Conservation (phyloP, 2,797 vertebrate species). For the Amblyopsis hoosieri region DNA sequence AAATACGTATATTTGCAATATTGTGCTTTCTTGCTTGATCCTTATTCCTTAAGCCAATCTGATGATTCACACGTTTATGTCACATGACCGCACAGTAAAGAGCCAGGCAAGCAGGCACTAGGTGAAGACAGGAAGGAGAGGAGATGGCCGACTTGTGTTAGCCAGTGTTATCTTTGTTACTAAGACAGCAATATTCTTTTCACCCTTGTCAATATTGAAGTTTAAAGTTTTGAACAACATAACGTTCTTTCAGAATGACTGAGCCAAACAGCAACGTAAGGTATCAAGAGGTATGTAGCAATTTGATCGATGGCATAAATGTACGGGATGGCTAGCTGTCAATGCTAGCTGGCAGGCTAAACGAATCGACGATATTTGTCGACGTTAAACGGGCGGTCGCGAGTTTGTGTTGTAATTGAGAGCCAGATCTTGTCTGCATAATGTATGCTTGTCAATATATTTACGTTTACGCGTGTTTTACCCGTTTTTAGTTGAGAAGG, state of each 20-base stretch:
- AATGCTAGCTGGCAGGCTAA: slow-evolving; percentile 32
- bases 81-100: slow-evolving; percentile 10
- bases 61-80: not conserved
- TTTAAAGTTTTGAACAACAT: slow-evolving; percentile 7
- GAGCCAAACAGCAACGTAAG: slow-evolving; percentile 74
- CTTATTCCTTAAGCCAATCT: not conserved
- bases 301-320: not conserved
- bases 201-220: slow-evolving; percentile 4
- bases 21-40: not conserved
- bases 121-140: slow-evolving; percentile 30
- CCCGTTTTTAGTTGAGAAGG: slow-evolving; percentile 6
- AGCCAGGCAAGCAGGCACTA: slow-evolving; percentile 5
- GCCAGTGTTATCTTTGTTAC: slow-evolving; percentile 3
- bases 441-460: not conserved
- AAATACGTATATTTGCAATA: slow-evolving; percentile 53
- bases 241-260: slow-evolving; percentile 60
- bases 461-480: not conserved
- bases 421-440: rapidly evolving
- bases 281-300: slow-evolving; percentile 70
- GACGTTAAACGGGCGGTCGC: slow-evolving; percentile 25
- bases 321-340: slow-evolving; percentile 18
- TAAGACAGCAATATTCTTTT: slow-evolving; percentile 20
- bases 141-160: slow-evolving; percentile 66
- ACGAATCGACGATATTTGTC: slow-evolving; percentile 19
- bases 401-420: rapidly evolving